phyloP scores from a whole-genome alignment of 2,888 invertebrate species.

The Torymus aiolomorphi region DNA sequence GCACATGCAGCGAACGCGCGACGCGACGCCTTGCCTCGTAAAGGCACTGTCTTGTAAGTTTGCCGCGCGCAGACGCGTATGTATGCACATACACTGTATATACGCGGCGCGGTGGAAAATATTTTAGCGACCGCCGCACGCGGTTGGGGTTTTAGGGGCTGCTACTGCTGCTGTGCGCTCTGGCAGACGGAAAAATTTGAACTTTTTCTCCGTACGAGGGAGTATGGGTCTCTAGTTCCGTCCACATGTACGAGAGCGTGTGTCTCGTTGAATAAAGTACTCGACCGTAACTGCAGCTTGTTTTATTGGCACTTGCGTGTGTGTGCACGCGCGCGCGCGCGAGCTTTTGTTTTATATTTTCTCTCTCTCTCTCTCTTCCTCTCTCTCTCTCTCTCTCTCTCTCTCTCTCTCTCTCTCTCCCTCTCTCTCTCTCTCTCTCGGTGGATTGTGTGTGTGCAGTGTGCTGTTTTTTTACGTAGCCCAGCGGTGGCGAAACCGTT shows the following conservation, averaged over 20 bases:
- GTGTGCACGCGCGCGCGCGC: neutral
- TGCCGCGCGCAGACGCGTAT: neutral
- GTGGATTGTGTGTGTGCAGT: too few species aligned
- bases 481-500: neutral
- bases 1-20: neutral
- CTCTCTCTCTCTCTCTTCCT: neutral
- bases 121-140: slow-evolving; percentile 35
- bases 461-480: too few species aligned
- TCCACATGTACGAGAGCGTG: neutral
- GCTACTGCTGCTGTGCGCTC: too few species aligned
- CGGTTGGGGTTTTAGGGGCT: slow-evolving; percentile 9
- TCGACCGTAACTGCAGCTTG: slow-evolving; percentile 27
- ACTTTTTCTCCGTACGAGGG: slow-evolving; percentile 17
- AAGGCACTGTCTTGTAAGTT: slow-evolving; percentile 54
- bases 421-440: too few species aligned
- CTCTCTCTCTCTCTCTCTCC: neutral
- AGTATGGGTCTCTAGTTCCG: too few species aligned
- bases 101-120: slow-evolving; percentile 30
- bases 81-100: neutral
- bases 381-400: too few species aligned
- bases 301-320: slow-evolving; percentile 44
- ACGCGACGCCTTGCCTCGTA: slow-evolving; percentile 33
- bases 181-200: slow-evolving; percentile 34
- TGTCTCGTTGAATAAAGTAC: slow-evolving; percentile 30
- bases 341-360: slow-evolving; percentile 29